Evolutionary conservation across 1,140 invertebrate species (phyloP).

Genomic region (Nasonia giraulti): DNA sequence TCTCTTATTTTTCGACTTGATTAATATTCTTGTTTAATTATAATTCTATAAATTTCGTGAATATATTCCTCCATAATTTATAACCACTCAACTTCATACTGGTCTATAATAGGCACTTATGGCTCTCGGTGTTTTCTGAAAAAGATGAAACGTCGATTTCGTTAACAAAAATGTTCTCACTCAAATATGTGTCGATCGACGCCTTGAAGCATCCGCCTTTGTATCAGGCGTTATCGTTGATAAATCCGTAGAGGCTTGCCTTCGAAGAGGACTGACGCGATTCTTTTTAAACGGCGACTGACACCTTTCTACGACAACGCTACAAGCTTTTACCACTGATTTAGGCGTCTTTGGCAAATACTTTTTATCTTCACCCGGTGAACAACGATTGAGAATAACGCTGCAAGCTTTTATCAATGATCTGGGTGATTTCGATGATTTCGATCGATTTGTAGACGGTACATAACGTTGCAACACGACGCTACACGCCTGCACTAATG

Average conservation of each 20-base stretch:
- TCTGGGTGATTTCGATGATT: neutral
- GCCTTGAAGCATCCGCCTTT: neutral
- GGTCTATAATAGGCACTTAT: neutral
- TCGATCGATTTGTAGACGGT: neutral
- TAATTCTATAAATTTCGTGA: too few species aligned
- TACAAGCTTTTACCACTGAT: too few species aligned
- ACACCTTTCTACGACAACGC: neutral
- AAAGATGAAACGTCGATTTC: neutral
- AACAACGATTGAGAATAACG: too few species aligned
- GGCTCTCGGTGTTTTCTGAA: neutral
- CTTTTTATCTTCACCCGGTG: too few species aligned
- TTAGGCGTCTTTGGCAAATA: too few species aligned
- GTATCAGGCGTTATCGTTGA: too few species aligned
- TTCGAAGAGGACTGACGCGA: neutral
- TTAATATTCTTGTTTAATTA: too few species aligned
- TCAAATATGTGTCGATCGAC: neutral
- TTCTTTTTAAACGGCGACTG: neutral
- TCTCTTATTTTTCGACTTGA: too few species aligned
- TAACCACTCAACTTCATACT: neutral
- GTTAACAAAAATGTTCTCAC: neutral
- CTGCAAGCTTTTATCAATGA: too few species aligned
- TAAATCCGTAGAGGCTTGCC: neutral
- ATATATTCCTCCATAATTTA: too few species aligned
- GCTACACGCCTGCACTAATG: neutral
- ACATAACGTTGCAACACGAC: neutral